Base-by-base conservation (phyloP, 2,888 invertebrate species). In the Cephonodes hylas region DNA sequence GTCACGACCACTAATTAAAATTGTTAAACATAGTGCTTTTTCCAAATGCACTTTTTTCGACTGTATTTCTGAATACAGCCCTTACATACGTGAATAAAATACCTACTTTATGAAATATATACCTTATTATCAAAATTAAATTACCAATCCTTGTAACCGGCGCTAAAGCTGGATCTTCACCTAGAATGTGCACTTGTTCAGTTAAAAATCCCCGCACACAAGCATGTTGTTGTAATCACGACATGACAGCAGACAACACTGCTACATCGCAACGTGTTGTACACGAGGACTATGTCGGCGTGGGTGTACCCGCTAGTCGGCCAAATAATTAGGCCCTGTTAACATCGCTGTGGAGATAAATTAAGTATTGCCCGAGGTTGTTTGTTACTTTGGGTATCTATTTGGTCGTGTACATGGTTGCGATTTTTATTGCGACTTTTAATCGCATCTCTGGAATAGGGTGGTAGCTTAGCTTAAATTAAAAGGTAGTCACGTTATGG, bases 281-380 rank as follows among this genome's bases (percentile, higher is more conserved):
- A 38, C 38, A 38, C n/a, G n/a, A n/a, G n/a, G 38, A 38, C 34
- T 15, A 31, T 4, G 10, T 18, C 15, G 15, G 10, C 18, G 3
- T 31, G 4, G 46, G 27, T 53, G 53, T 53, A 48, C 15, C 27
- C 8, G 15, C 4, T 46, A 23, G 23, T 31, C 53, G 27, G 10
- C 27, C 27, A 53, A 53, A 53, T 53, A 53, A 53, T 53, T 53
- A 31, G 53, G 31, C 15, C 18, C 15, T 53, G 53, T 53, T 53
- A 53, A 53, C 53, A 53, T 31, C 53, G 13, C 18, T 3, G 31
- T 31, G 53, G 15, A 27, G 27, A 53, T 53, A 31, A 31, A 53
- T 53, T 13, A 15, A 0, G 18, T 31, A 31, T 53, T 8, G 31
- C 53, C 10, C 18, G 18, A 27, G 31, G 53, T 53, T 53, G 23